phyloP scores from a whole-genome alignment of 2,888 invertebrate species.

The Diadegma fenestrale region DNA sequence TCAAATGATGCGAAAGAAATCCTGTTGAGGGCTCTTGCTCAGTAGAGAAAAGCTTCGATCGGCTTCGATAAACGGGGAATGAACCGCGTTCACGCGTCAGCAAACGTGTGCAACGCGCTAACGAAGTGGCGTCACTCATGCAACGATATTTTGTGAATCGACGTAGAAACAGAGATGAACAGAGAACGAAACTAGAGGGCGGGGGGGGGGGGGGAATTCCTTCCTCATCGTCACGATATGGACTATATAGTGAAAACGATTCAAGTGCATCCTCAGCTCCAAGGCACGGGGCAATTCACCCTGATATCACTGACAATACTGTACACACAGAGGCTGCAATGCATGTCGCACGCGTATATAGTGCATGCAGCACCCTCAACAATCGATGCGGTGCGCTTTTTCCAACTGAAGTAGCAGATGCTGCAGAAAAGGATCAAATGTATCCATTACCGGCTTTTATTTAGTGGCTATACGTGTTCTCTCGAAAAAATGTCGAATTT shows the following conservation, averaged over 20 bases:
- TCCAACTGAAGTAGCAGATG: constrained; percentile 54
- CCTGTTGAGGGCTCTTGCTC: background rate
- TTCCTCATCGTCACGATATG: constrained; percentile 22
- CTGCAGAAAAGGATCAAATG: constrained; percentile 61
- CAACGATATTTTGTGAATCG: constrained; percentile 53
- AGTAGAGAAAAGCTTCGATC: background rate
- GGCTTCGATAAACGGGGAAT: background rate
- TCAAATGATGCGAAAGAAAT: constrained; percentile 17
- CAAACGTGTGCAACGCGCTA: constrained; percentile 27
- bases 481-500: constrained; percentile 49
- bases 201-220: background rate
- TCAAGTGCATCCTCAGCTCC: constrained; percentile 49
- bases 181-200: background rate
- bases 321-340: background rate
- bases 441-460: constrained; percentile 56
- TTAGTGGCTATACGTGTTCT: background rate
- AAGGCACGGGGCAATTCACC: background rate
- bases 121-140: constrained; percentile 49
- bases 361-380: constrained; percentile 12
- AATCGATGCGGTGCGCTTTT: constrained; percentile 3
- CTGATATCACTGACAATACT: constrained; percentile 21
- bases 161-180: background rate
- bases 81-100: constrained; percentile 18
- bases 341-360: constrained; percentile 45
- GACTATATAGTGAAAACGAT: constrained; percentile 38